These are phyloP conservation scores for Oenanthe melanoleuca DNA, from an alignment of 2,113 vertebrate species.

Conservation along the genomic window DNA sequence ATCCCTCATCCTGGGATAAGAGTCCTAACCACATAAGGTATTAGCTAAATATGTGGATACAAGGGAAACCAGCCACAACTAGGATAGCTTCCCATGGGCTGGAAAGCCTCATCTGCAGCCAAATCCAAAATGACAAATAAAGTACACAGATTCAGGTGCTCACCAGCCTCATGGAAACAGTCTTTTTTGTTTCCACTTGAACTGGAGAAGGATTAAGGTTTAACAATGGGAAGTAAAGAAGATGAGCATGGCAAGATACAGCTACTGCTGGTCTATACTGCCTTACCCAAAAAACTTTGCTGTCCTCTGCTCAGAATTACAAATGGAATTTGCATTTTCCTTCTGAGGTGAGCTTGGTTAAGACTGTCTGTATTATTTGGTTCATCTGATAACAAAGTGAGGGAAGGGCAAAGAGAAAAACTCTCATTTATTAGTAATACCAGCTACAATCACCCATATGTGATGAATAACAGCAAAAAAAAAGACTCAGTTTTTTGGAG, in stretches of 20 bases:
- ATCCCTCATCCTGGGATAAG: not conserved
- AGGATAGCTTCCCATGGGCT: not conserved
- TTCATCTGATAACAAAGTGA: not conserved
- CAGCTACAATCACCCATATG: fast-evolving
- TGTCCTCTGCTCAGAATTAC: not conserved
- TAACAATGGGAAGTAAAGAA: not conserved
- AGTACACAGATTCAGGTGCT: not conserved
- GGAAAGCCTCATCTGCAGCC: not conserved
- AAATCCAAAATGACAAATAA: not conserved
- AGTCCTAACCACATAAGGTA: not conserved
- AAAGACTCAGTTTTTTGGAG: not conserved
- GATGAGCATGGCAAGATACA: not conserved
- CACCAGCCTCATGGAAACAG: not conserved
- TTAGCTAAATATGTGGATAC: not conserved
- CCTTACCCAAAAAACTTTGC: not conserved
- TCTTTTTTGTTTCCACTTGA: not conserved
- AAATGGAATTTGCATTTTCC: not conserved
- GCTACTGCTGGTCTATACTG: not conserved
- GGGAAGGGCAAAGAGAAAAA: not conserved
- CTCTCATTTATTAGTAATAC: not conserved
- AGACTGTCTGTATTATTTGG: not conserved
- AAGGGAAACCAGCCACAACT: not conserved
- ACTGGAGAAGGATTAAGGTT: not conserved
- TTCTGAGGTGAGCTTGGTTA: not conserved
- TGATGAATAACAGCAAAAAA: not conserved